phyloP scores from a whole-genome alignment of 2,888 invertebrate genomes.

The Thera obeliscata region DNA sequence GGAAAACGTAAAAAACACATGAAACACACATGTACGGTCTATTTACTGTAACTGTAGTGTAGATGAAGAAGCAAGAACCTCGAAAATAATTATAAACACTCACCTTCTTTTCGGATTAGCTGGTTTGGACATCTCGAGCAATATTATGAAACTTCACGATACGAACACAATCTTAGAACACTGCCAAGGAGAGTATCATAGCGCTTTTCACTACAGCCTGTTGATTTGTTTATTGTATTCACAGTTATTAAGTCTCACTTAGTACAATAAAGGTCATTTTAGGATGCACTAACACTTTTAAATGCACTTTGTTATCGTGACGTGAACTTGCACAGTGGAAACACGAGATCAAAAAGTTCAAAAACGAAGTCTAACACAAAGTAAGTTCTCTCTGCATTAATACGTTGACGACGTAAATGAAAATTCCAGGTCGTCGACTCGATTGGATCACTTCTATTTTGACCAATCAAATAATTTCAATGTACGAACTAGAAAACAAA shows the following conservation, averaged over 20 bases:
- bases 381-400: constrained; percentile 39
- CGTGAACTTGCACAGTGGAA: constrained; percentile 69
- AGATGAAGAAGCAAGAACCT: constrained; percentile 34
- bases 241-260: constrained; percentile 65
- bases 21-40: constrained; percentile 18
- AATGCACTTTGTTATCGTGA: constrained; percentile 76
- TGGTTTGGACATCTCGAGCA: constrained; percentile 78
- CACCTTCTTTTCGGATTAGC: constrained; percentile 90
- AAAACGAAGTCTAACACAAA: constrained; percentile 41
- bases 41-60: constrained; percentile 8
- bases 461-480: constrained; percentile 1
- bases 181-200: constrained; percentile 84
- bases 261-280: constrained; percentile 80
- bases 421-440: neutral
- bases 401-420: neutral
- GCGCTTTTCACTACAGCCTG: constrained; percentile 70
- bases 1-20: constrained; percentile 45
- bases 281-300: constrained; percentile 72
- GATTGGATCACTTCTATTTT: constrained; percentile 1
- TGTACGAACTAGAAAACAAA: neutral
- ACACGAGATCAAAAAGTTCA: constrained; percentile 24
- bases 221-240: constrained; percentile 57
- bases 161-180: constrained; percentile 84
- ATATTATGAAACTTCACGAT: constrained; percentile 77
- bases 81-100: constrained; percentile 52